Conservation (phyloP, 2,113 vertebrate species). For the Machaerirhynchus nigripectus region DNA sequence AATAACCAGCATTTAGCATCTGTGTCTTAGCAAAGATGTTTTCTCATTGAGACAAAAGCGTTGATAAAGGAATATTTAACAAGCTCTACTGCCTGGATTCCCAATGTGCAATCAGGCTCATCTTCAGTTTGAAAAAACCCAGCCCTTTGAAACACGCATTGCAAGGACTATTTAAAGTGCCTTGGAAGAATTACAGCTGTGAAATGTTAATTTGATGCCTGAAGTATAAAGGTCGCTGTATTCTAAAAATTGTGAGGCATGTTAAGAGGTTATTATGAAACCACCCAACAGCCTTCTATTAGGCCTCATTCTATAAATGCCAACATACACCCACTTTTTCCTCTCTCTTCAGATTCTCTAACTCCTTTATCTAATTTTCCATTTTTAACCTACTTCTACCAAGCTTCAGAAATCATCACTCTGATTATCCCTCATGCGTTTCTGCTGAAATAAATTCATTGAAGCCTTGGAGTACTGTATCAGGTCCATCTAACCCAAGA, state of each 20-base stretch:
- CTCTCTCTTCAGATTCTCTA: neutral
- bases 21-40: neutral
- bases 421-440: neutral
- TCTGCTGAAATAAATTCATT: neutral
- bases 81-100: neutral
- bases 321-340: neutral
- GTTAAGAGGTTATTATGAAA: neutral
- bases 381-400: slow-evolving; percentile 11
- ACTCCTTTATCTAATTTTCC: neutral
- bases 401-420: neutral
- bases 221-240: neutral
- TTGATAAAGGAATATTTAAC: neutral
- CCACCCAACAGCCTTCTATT: neutral
- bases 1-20: neutral
- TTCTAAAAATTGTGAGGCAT: neutral
- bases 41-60: neutral
- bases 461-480: neutral
- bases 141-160: neutral
- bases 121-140: neutral
- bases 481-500: neutral
- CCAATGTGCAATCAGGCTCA: slow-evolving; percentile 5
- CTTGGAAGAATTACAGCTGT: slow-evolving; percentile 42
- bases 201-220: slow-evolving; percentile 19
- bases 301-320: neutral
- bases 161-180: neutral